Conservation (phyloP, 64 coral and sea anemone species). For the Montipora cactus region DNA sequence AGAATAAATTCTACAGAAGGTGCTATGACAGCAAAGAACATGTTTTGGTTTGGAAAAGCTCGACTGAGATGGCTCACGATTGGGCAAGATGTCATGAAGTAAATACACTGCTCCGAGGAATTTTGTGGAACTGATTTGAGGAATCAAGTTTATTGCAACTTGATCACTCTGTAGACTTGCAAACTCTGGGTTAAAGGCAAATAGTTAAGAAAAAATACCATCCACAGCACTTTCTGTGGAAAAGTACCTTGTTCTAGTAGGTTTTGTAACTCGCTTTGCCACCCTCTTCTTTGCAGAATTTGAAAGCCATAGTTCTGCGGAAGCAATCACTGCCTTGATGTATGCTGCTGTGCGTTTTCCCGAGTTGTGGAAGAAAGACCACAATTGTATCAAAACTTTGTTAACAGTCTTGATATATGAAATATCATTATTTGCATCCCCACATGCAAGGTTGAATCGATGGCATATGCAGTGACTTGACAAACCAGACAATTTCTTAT, state of each 20-base stretch:
- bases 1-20: conserved; percentile 58
- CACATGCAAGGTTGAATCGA: conserved; percentile 45
- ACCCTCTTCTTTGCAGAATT: conserved; percentile 24
- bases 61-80: conserved; percentile 42
- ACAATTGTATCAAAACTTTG: conserved; percentile 33
- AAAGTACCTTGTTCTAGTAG: background rate
- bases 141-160: conserved; percentile 51
- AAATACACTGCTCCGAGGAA: conserved; percentile 57
- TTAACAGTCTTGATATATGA: conserved; percentile 47
- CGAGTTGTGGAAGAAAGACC: conserved; percentile 41
- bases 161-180: conserved; percentile 47
- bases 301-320: background rate
- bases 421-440: conserved; percentile 58
- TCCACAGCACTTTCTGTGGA: background rate
- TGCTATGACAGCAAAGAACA: background rate
- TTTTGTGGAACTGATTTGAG: conserved; percentile 36
- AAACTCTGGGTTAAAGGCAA: conserved; percentile 60
- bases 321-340: background rate
- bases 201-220: conserved; percentile 46
- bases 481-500: conserved; percentile 49
- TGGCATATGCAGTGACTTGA: conserved; percentile 53
- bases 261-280: background rate
- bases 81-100: conserved; percentile 62
- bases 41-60: conserved; percentile 67
- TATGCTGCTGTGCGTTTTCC: conserved; percentile 13